A percentile compares a stretch with the other conserved stretches of the same genome.
phyloP scores from a whole-genome alignment of 2,888 invertebrate genomes.

The Parasteatoda lunata region DNA sequence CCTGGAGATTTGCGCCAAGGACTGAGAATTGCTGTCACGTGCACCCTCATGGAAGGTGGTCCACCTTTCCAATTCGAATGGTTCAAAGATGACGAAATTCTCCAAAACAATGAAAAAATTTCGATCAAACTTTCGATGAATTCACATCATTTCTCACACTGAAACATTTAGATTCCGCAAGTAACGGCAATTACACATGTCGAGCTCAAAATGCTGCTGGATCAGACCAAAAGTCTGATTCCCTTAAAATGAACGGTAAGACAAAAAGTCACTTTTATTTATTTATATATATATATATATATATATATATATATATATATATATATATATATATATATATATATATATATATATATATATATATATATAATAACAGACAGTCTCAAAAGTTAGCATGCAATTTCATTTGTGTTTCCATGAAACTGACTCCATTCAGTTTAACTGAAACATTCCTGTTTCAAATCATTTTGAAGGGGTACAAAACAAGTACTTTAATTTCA shows the following conservation, averaged over 20 bases:
- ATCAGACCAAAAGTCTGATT: constrained; percentile 29
- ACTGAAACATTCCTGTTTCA: no score
- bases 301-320: no score
- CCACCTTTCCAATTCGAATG: constrained; percentile 57
- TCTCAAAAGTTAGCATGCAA: no score
- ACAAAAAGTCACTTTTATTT: no score
- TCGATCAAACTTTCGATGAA: constrained; percentile 16
- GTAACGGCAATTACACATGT: constrained; percentile 68
- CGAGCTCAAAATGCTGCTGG: constrained; percentile 48
- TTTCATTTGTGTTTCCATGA: no score
- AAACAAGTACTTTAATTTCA: no score
- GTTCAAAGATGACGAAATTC: constrained; percentile 33
- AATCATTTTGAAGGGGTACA: no score
- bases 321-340: no score
- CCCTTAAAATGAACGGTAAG: constrained; percentile 46
- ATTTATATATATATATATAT: no score
- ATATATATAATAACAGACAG: no score
- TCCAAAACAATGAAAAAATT: background rate
- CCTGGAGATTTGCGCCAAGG: constrained; percentile 27
- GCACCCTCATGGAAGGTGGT: constrained; percentile 47
- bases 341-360: no score
- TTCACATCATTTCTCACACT: constrained; percentile 40
- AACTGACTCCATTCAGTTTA: no score
- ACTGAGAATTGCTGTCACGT: constrained; percentile 26
- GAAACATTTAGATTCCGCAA: constrained; percentile 21